Conservation (phyloP, 2,113 vertebrate genomes). For the Isichthys henryi region DNA sequence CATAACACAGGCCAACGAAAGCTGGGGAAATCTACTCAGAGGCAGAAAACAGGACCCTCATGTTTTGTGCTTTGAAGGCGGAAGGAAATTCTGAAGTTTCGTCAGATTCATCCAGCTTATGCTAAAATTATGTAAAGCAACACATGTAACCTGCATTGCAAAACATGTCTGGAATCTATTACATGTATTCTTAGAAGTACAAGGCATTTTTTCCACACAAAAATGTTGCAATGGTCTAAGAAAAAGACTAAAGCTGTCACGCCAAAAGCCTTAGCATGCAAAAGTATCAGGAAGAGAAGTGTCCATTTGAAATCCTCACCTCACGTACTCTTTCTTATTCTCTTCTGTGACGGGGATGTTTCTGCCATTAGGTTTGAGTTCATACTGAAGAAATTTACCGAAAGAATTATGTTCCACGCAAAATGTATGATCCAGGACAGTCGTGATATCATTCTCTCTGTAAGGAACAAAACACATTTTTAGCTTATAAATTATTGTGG, state of each 20-base stretch:
- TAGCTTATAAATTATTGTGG: not conserved
- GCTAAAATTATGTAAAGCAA: not conserved
- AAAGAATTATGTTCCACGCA: slow-evolving; percentile 94
- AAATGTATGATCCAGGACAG: slow-evolving; percentile 89
- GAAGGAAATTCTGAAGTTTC: slow-evolving; percentile 1
- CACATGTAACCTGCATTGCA: not conserved
- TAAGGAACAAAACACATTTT: not conserved
- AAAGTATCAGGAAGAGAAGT: not conserved
- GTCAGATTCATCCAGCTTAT: not conserved
- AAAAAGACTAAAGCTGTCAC: not conserved
- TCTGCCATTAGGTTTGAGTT: slow-evolving; percentile 89
- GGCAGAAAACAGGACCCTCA: not conserved
- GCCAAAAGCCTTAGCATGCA: not conserved
- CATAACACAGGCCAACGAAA: not conserved
- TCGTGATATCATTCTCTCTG: slow-evolving; percentile 95
- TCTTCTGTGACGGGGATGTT: slow-evolving; percentile 90
- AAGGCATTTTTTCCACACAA: not conserved
- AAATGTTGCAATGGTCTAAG: not conserved
- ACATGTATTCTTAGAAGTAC: not conserved
- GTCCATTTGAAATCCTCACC: slow-evolving; percentile 52
- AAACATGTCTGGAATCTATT: not conserved
- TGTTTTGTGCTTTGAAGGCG: not conserved
- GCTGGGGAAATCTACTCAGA: not conserved
- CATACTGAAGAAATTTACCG: slow-evolving; percentile 86
- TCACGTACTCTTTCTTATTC: slow-evolving; percentile 97